Evolutionary conservation across 2,113 vertebrate genomes (phyloP).

Genomic region (Antennarius striatus): DNA sequence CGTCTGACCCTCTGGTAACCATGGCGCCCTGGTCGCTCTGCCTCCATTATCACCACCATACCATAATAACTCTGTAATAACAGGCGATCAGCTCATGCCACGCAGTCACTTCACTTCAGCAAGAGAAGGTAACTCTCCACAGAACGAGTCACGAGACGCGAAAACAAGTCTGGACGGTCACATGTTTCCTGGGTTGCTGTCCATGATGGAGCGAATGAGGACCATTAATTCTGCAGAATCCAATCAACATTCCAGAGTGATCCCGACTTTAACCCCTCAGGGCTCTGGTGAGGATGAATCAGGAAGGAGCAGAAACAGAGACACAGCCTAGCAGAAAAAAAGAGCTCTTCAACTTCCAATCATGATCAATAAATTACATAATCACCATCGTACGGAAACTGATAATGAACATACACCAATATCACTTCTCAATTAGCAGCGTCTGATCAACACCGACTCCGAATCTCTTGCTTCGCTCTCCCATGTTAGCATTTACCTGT

Average conservation of each 20-base stretch:
- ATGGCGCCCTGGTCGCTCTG: slow-evolving; percentile 23
- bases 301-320: neutral
- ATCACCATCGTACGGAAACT: no score
- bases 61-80: slow-evolving; percentile 10
- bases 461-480: slow-evolving; percentile 3
- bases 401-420: neutral
- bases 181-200: slow-evolving; percentile 45
- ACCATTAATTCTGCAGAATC: slow-evolving; percentile 49
- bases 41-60: slow-evolving; percentile 29
- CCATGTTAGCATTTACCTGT: slow-evolving; percentile 38
- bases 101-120: slow-evolving; percentile 11
- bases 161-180: slow-evolving; percentile 44
- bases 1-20: slow-evolving; percentile 24
- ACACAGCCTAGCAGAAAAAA: neutral
- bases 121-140: neutral
- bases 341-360: no score
- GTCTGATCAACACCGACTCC: slow-evolving; percentile 3
- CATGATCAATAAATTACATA: no score
- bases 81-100: neutral
- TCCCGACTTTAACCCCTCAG: slow-evolving; percentile 7
- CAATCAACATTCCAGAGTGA: slow-evolving; percentile 50
- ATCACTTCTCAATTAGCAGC: neutral
- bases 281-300: neutral
- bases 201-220: slow-evolving; percentile 45
- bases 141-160: slow-evolving; percentile 39